phyloP scores from a whole-genome alignment of 1,140 invertebrate genomes.

The Aphelinus atriplicis region DNA sequence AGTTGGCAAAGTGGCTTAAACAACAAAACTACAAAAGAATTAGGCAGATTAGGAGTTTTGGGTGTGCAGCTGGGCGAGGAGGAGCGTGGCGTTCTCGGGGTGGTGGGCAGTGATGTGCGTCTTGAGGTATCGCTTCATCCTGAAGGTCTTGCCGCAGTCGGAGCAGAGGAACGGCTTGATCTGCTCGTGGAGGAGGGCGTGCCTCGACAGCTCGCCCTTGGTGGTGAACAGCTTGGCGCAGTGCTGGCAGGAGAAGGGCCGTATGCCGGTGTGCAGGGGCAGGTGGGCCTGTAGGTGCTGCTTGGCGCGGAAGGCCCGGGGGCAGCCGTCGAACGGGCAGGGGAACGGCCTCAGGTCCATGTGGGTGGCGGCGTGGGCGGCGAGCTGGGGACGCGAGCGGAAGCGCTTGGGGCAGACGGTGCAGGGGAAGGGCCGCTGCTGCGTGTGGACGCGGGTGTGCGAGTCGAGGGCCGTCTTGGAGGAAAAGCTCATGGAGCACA shows the following conservation, averaged over 20 bases:
- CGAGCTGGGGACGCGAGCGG: conserved; percentile 63
- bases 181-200: conserved; percentile 62
- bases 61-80: not conserved
- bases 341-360: conserved; percentile 64
- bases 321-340: conserved; percentile 59
- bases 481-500: conserved; percentile 57
- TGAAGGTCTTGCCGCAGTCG: conserved; percentile 67
- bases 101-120: conserved; percentile 53
- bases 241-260: conserved; percentile 61
- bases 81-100: conserved; percentile 5
- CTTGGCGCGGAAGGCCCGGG: conserved; percentile 61
- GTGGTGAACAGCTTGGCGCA: conserved; percentile 67
- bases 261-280: conserved; percentile 63
- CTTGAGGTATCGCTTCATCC: conserved; percentile 65
- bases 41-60: no score
- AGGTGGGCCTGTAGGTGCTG: conserved; percentile 63
- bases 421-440: conserved; percentile 72
- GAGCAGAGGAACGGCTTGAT: conserved; percentile 66
- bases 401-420: conserved; percentile 70
- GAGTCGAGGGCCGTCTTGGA: conserved; percentile 70
- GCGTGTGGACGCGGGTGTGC: conserved; percentile 73
- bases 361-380: conserved; percentile 65
- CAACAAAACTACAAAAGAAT: no score
- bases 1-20: no score
- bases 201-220: conserved; percentile 63